Percentiles rank a stretch among this genome's conserved stretches.
These are phyloP conservation scores for Hyles vespertilio DNA, from an alignment of 1,140 invertebrate genomes.

Conservation along the genomic window DNA sequence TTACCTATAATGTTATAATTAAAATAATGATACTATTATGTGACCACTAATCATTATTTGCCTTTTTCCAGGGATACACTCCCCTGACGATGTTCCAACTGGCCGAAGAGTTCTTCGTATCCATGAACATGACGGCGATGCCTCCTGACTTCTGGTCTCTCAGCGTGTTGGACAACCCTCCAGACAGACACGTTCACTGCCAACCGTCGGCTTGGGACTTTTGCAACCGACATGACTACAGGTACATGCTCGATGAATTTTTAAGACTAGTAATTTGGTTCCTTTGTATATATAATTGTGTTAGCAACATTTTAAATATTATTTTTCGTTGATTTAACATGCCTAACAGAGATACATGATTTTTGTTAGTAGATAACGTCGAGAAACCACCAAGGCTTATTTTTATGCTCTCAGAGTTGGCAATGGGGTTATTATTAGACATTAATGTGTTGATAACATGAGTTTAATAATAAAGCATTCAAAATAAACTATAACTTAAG, in stretches of 20 bases:
- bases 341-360: no score
- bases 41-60: neutral
- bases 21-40: slow-evolving; percentile 1
- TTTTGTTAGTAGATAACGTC: no score
- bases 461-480: no score
- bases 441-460: no score
- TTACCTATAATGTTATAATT: neutral
- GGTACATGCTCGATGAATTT: slow-evolving; percentile 62
- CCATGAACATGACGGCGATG: slow-evolving; percentile 88
- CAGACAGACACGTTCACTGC: slow-evolving; percentile 85
- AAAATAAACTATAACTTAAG: no score
- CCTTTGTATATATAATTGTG: no score
- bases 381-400: neutral
- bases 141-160: slow-evolving; percentile 88
- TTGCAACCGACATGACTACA: slow-evolving; percentile 90
- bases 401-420: no score
- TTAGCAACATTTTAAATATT: no score
- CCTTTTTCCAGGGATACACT: slow-evolving; percentile 83
- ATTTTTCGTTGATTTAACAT: no score
- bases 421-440: no score
- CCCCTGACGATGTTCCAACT: slow-evolving; percentile 86
- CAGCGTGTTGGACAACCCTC: slow-evolving; percentile 85
- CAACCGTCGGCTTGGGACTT: slow-evolving; percentile 96
- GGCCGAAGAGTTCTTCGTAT: slow-evolving; percentile 90
- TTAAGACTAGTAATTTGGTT: no score